A percentile compares a stretch with the other conserved stretches of the same genome.
Evolutionary conservation across 2,888 invertebrate species (phyloP).

Genomic region (Ectropis crepuscularia): DNA sequence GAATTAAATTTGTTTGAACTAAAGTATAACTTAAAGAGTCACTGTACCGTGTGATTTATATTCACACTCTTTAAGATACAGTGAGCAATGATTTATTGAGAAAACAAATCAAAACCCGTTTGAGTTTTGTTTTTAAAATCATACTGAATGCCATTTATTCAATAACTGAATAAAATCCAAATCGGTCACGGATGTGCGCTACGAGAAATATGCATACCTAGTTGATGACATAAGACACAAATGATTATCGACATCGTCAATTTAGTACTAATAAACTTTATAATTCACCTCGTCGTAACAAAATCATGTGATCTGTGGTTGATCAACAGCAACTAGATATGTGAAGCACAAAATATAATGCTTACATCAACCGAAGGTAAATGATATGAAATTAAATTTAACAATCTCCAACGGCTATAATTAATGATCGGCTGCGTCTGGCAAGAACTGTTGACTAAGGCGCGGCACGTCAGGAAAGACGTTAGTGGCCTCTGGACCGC

Average conservation of each 20-base stretch:
- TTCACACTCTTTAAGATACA: no score
- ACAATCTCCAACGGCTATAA: constrained; percentile 38
- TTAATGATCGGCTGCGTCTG: constrained; percentile 42
- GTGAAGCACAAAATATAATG: constrained; percentile 20
- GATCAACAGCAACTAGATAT: constrained; percentile 11
- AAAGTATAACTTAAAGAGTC: no score
- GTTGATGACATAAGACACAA: background rate
- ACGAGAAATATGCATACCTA: no score
- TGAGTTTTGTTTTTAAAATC: no score
- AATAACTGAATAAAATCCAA: no score
- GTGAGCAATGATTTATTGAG: no score
- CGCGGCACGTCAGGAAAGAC: constrained; percentile 61
- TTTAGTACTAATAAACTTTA: background rate
- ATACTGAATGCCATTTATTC: no score
- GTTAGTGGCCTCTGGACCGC: constrained; percentile 73
- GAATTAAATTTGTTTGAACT: no score
- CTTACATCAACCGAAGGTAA: constrained; percentile 32
- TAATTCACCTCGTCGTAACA: background rate
- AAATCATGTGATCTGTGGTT: constrained; percentile 11
- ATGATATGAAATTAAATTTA: constrained; percentile 34
- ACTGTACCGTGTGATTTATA: no score
- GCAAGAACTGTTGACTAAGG: constrained; percentile 56
- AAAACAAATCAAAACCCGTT: no score
- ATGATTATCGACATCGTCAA: background rate
- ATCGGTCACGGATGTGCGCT: no score